Base-by-base conservation (phyloP, 2,797 vertebrate genomes). In the Sebastes goodei region DNA sequence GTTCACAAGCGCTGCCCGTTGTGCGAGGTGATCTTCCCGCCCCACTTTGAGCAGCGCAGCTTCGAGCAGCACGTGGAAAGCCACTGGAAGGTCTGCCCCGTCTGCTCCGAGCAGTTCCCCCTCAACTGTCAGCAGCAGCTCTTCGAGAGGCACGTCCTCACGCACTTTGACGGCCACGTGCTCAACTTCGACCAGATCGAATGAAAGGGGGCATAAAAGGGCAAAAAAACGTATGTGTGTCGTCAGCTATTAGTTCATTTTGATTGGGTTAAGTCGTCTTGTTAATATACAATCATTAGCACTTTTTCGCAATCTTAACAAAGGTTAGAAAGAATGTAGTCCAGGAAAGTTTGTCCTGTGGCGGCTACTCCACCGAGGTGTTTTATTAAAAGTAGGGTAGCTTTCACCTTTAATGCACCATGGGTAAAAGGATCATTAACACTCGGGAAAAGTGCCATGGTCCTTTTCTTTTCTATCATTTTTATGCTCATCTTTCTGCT, bases 61-160 rank as follows among this genome's bases (percentile, higher is more conserved):
- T 99, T 99, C 71, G 98, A 99, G 94, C 97, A 97, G 15, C 98
- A 99, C 0, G 98, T 99, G 12, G 97, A 99, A 89, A 98, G 97
- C 76, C 99, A 99, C 96, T 99, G 98, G 99, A 99, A 99, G 92
- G 96, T 99, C 42, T 99, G 99, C 76, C 98, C 98, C 3, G 97
- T 99, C 91, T 99, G 98, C 96, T 96, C 96, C 0, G 96, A 99
- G 95, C 98, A 99, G 95, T 99, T 99, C 89, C 96, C 99, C 0
- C 98, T 97, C 0, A 95, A 99, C 95, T 99, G 96, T 0, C 96
- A 98, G 90, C 98, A 99, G 95, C 96, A 96, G 57, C 96, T 96
- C 1, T 99, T 98, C 33, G 98, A 99, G 95, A 96, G 96, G 84
- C 99, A 99, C 2, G 98, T 99, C 60, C 97, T 98, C 94, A 99